Evolutionary conservation across 1,140 invertebrate species (phyloP).

Genomic region (Monomorium pharaonis): DNA sequence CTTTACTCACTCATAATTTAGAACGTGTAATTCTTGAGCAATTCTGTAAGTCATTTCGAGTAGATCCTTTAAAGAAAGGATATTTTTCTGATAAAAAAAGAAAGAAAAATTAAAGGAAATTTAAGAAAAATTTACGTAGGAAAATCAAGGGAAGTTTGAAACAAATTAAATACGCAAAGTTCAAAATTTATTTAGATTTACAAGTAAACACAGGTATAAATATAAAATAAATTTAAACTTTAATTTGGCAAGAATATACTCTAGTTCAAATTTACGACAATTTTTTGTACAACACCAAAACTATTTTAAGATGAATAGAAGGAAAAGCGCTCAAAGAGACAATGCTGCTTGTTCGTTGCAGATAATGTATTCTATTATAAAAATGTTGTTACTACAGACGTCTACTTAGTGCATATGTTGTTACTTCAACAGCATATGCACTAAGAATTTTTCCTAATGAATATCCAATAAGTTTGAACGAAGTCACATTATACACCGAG

Average conservation of each 20-base stretch:
- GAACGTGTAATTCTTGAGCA: background rate
- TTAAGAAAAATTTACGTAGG: background rate
- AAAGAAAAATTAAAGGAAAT: background rate
- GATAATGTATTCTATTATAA: too few relatives aligned
- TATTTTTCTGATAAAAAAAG: background rate
- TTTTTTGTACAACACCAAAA: background rate
- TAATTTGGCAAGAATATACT: background rate
- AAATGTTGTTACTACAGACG: too few relatives aligned
- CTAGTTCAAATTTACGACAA: background rate
- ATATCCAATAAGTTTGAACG: too few relatives aligned
- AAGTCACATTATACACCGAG: too few relatives aligned
- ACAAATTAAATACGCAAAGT: background rate
- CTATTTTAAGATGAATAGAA: background rate
- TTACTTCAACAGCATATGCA: too few relatives aligned
- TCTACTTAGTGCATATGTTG: too few relatives aligned
- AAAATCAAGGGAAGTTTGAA: background rate
- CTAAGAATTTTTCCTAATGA: too few relatives aligned
- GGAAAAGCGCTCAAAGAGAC: too few relatives aligned
- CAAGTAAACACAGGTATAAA: background rate
- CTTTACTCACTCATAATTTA: constrained; percentile 23
- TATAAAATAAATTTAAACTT: background rate
- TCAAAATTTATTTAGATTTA: background rate
- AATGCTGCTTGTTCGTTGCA: too few relatives aligned
- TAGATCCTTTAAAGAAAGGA: background rate
- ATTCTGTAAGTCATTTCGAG: background rate